These are phyloP conservation scores for Myxocyprinus asiaticus DNA, from an alignment of 2,113 vertebrate genomes.

Conservation along the genomic window DNA sequence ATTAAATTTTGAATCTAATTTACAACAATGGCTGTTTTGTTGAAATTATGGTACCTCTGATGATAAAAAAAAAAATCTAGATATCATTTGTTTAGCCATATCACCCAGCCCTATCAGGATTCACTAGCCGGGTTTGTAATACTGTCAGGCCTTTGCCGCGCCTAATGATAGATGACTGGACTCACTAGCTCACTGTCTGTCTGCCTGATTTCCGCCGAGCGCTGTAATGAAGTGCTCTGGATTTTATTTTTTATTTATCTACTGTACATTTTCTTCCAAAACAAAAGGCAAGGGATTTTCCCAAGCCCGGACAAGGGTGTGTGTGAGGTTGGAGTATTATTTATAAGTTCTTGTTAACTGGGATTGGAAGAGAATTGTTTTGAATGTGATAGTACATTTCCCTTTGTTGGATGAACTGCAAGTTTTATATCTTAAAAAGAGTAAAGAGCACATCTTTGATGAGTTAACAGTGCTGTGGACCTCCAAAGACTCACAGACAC, in stretches of 20 bases:
- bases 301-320: slow-evolving; percentile 33
- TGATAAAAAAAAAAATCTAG: too few species aligned
- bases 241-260: slow-evolving; percentile 46
- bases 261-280: slow-evolving; percentile 42
- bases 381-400: slow-evolving; percentile 31
- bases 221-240: slow-evolving; percentile 44
- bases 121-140: slow-evolving; percentile 23
- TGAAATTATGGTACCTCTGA: too few species aligned
- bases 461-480: slow-evolving; percentile 15
- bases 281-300: slow-evolving; percentile 51
- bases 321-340: slow-evolving; percentile 44
- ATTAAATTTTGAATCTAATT: too few species aligned
- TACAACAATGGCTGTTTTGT: too few species aligned
- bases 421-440: slow-evolving; percentile 16
- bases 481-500: not conserved
- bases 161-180: slow-evolving; percentile 36
- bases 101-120: slow-evolving; percentile 10
- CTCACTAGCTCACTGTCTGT: slow-evolving; percentile 53
- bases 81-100: too few species aligned
- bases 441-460: slow-evolving; percentile 22
- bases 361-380: slow-evolving; percentile 44
- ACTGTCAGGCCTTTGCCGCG: slow-evolving; percentile 14
- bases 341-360: slow-evolving; percentile 35
- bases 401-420: not conserved
- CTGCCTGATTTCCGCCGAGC: slow-evolving; percentile 52